Conservation (phyloP, 2,113 vertebrate species). For the Ceyx cyanopectus region DNA sequence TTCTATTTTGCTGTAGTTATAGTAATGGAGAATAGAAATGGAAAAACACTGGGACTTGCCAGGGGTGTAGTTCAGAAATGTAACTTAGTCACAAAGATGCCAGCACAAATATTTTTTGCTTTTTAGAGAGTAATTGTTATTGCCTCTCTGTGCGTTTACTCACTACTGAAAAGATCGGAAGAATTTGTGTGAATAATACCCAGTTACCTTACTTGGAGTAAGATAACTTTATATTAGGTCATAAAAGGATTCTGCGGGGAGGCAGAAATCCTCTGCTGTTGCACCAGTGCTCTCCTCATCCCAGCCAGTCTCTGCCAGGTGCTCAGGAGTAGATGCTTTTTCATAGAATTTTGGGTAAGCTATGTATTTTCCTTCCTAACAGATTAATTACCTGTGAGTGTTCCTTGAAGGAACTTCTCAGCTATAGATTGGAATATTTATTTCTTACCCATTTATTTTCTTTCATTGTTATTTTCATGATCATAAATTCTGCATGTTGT, state of each 20-base stretch:
- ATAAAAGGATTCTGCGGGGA: not conserved
- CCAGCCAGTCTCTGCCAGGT: not conserved
- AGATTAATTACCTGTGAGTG: not conserved
- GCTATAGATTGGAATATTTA: not conserved
- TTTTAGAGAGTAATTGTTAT: conserved; percentile 13
- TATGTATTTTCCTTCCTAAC: not conserved
- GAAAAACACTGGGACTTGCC: not conserved
- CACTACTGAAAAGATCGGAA: not conserved
- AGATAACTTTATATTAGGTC: not conserved
- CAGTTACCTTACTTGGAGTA: not conserved
- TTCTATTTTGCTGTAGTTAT: not conserved
- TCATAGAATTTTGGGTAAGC: conserved; percentile 13
- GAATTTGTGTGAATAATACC: conserved; percentile 13
- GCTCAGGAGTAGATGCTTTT: not conserved
- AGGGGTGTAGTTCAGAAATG: not conserved
- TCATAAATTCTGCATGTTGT: not conserved
- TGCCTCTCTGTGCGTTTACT: not conserved
- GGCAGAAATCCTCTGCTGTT: not conserved
- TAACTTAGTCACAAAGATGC: not conserved
- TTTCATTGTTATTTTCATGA: not conserved
- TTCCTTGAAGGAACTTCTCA: not conserved
- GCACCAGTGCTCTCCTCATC: not conserved
- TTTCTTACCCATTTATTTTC: not conserved
- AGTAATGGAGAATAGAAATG: not conserved
- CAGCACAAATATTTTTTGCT: not conserved